Percentiles rank a stretch among this genome's conserved stretches.
Conservation (phyloP, 2,113 vertebrate species). For the Dinomys branickii region DNA sequence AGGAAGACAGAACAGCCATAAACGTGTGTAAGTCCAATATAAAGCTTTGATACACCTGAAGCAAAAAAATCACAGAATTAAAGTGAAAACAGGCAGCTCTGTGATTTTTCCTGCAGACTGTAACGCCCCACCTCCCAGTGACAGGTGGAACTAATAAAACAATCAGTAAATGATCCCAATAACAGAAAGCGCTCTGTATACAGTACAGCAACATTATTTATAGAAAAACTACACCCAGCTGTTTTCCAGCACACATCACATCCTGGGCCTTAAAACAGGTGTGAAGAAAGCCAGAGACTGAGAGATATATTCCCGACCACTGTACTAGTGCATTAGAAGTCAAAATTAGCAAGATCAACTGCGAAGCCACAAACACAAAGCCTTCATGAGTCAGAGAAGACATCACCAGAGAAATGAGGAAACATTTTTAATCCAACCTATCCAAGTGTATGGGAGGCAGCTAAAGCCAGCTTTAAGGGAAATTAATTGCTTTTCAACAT, state of each 20-base stretch:
- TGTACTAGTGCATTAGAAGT: neutral
- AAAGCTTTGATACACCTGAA: neutral
- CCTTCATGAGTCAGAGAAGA: neutral
- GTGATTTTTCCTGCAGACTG: neutral
- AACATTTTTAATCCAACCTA: neutral
- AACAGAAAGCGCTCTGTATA: neutral
- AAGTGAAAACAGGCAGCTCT: neutral
- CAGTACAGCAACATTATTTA: neutral
- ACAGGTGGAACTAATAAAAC: neutral
- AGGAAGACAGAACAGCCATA: neutral
- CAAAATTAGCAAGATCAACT: neutral
- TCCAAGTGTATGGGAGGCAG: neutral
- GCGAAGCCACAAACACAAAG: neutral
- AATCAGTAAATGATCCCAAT: neutral
- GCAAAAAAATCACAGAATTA: neutral
- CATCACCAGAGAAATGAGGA: neutral
- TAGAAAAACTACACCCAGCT: neutral
- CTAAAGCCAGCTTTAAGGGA: conserved; percentile 12
- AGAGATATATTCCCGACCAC: neutral
- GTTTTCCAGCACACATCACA: neutral
- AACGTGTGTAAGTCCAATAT: neutral
- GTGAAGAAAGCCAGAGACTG: neutral
- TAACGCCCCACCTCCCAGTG: neutral
- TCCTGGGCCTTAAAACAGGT: neutral
- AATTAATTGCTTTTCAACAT: neutral